Conservation (phyloP, 30 jellyfish, hydroid and myxozoan species). For the Pelagia noctiluca region DNA sequence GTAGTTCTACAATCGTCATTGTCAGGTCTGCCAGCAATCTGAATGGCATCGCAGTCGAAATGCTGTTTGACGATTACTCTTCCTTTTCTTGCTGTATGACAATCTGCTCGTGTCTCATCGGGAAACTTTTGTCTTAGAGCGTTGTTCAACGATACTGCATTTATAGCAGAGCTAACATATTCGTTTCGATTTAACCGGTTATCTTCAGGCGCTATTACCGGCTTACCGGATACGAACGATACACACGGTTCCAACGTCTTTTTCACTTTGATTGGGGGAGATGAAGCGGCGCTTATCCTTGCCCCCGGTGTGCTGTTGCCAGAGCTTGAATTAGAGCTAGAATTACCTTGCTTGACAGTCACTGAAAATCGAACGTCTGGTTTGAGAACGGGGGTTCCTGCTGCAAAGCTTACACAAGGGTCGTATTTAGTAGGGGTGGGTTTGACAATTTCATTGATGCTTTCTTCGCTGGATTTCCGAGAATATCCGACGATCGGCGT, state of each 20-base stretch:
- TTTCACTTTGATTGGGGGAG: conserved; percentile 56
- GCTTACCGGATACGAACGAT: conserved; percentile 76
- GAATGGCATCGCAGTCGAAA: conserved; percentile 63
- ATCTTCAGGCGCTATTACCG: conserved; percentile 64
- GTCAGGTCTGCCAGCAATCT: conserved; percentile 75
- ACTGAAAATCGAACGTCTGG: conserved; percentile 66
- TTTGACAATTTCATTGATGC: conserved; percentile 17
- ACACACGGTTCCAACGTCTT: conserved; percentile 68
- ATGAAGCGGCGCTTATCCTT: conserved; percentile 52
- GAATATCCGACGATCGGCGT: conserved; percentile 74
- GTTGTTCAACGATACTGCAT: conserved; percentile 41
- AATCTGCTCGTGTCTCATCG: conserved; percentile 32
- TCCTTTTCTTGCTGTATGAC: conserved; percentile 41
- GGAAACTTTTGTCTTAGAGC: conserved; percentile 58
- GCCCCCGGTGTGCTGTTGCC: conserved; percentile 84
- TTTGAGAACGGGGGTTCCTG: conserved; percentile 84
- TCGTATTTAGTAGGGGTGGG: conserved; percentile 70
- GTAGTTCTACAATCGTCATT: conserved; percentile 67
- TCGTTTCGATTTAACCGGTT: conserved; percentile 27
- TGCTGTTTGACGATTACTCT: conserved; percentile 67
- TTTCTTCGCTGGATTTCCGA: conserved; percentile 60
- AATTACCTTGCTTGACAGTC: conserved; percentile 42
- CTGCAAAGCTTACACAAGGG: conserved; percentile 95
- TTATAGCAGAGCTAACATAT: conserved; percentile 53
- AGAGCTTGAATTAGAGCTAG: conserved; percentile 79